These are phyloP conservation scores for Pandemis cinnamomeana DNA, from an alignment of 2,888 invertebrate species.

Conservation along the genomic window DNA sequence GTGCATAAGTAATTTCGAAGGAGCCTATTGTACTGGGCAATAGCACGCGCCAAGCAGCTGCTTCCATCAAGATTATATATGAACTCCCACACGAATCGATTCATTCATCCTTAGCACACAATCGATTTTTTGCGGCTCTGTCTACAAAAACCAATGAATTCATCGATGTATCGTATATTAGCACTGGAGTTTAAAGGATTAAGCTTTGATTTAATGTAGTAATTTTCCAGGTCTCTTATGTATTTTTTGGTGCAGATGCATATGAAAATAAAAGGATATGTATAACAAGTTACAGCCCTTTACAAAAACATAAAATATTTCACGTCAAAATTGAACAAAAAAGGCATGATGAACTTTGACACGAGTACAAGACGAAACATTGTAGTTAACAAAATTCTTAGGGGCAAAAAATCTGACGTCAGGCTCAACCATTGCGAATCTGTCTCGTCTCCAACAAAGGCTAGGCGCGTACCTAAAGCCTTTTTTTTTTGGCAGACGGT, in stretches of 20 bases:
- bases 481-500: constrained; percentile 58
- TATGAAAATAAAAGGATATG: not conserved
- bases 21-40: constrained; percentile 44
- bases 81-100: constrained; percentile 52
- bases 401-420: constrained; percentile 52
- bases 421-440: constrained; percentile 63
- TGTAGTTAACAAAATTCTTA: constrained; percentile 53
- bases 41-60: constrained; percentile 49
- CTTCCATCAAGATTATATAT: constrained; percentile 48
- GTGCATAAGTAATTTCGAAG: constrained; percentile 63
- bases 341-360: constrained; percentile 74
- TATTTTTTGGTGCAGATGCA: not conserved
- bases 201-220: not conserved
- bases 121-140: constrained; percentile 49
- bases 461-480: constrained; percentile 53
- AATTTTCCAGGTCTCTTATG: not conserved
- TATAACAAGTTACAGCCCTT: not conserved
- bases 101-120: constrained; percentile 52
- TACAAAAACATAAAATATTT: constrained; percentile 8
- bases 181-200: constrained; percentile 12
- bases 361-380: constrained; percentile 63
- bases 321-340: constrained; percentile 46
- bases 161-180: constrained; percentile 17
- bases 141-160: constrained; percentile 23
- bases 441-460: constrained; percentile 66